phyloP scores from a whole-genome alignment of 2,888 invertebrate species.

The Agrotis exclamationis region DNA sequence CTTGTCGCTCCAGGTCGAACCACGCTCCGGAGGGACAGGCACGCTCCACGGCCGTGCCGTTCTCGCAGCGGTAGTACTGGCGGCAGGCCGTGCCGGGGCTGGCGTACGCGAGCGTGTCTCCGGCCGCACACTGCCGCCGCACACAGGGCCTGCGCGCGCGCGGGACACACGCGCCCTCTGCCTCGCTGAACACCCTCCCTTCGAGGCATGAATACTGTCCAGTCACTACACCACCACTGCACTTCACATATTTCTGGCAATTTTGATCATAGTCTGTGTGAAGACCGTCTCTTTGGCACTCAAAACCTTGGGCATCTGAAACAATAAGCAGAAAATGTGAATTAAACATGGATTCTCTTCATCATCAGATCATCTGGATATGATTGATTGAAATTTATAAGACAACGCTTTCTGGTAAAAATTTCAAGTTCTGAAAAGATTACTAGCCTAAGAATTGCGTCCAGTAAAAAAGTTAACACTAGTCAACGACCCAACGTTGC shows the following conservation, averaged over 20 bases:
- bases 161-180: conserved; percentile 83
- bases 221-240: conserved; percentile 76
- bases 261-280: conserved; percentile 85
- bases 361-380: conserved; percentile 3
- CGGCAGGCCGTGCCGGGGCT: conserved; percentile 91
- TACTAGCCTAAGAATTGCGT: neutral
- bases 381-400: neutral
- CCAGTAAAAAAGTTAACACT: neutral
- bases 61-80: conserved; percentile 91
- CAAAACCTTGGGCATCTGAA: conserved; percentile 77
- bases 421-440: neutral
- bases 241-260: conserved; percentile 87
- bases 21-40: conserved; percentile 90
- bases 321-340: conserved; percentile 41
- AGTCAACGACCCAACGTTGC: neutral
- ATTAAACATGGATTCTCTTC: neutral
- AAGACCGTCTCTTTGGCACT: conserved; percentile 84
- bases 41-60: conserved; percentile 86
- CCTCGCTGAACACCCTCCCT: conserved; percentile 85
- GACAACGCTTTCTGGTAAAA: neutral
- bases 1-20: conserved; percentile 90
- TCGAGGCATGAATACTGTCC: conserved; percentile 82
- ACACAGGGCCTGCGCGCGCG: conserved; percentile 81
- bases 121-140: conserved; percentile 81
- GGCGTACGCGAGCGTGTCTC: conserved; percentile 86